Base-by-base conservation (phyloP, 2,797 vertebrate genomes). In the Gallinago solitaria region DNA sequence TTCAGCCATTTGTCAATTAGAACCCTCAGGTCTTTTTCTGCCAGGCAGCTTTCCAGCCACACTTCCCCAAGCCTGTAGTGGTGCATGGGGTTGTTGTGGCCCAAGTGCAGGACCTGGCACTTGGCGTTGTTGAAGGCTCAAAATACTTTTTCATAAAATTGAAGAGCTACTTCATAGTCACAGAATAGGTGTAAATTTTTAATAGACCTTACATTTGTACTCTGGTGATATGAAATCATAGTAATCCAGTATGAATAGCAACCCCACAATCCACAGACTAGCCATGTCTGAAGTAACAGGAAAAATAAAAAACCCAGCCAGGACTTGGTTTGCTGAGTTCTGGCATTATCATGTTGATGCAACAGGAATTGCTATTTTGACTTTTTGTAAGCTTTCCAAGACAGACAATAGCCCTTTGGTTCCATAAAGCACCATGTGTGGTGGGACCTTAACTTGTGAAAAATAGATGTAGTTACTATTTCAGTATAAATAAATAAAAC, bases 181-280 rank as follows among this genome's bases (percentile, higher is more conserved):
- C 21, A 74, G 11, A 41, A 41, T 30, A 43, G 7, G 6, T 33
- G 12, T 6, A 28, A 47, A 45, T 45, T 78, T 87, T 81, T 39
- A 27, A 6, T 25, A 41, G 13, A 51, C 19, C 14, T 77, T 47
- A 12, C 9, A 17, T 77, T 54, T 27, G 30, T 32, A 15, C 5
- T 68, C 9, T 9, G 6, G 11, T 56, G 11, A 39, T 32, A 54
- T 19, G 6, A 68, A 68, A 68, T 41, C 20, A 3, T 30, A 59
- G 4, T 59, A 68, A 79, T 24, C 6, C 14, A 17, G 3, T 57
- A 28, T 17, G 32, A 73, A 48, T 2, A 70, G 10, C 18, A 83
- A 33, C 3, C 3, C 2, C 13, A 56, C 3, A 5, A 4, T 77
- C 9, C 8, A 4, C 17, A 69, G 16, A 37, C 2, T 11, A 43